Evolutionary conservation across 1,140 invertebrate genomes (phyloP), one percentile per base, ranked within the genome.

Genomic region (Meloidogyne chitwoodi): DNA sequence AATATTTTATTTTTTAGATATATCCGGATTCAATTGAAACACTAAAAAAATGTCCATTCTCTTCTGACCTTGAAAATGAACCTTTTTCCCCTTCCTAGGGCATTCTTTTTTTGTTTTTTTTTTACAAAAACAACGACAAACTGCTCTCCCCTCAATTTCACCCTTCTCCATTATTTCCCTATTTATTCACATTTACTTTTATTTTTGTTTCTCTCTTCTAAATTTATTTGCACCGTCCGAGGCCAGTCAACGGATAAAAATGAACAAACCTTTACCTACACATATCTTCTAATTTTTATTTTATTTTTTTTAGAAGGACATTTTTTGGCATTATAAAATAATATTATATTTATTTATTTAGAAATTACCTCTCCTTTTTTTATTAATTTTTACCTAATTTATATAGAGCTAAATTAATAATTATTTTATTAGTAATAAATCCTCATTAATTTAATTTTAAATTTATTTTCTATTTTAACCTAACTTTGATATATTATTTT

Each of bases 181-280:
- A n/a, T 31, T 24, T 24, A 44, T 19, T 8, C 29, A 61, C 38
- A 71, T 71, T 71, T 71, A 44, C 69, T 26, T 62, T 62, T 62
- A 72, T 73, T 73, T 73, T 73, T 64, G 34, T 64, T 8, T 41
- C 19, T 41, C 4, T 44, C n/a, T 56, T 19, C n/a, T 19, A 56
- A 56, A n/a, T 56, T n/a, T 56, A n/a, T 56, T 56, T 56, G n/a
- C 4, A 56, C 48, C 48, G 48, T 56, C 48, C 48, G 48, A 56
- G 48, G 48, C 19, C 48, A 56, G 48, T 56, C 48, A 56, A 56
- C 19, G 38, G 63, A 31, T 31, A 27, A 65, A 67, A 67, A 24
- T 31, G 38, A 67, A 67, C 29, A 41, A 41, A 41, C 65, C 65
- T 22, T 38, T 66, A 19, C 26, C 6, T 34, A 38, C 8, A 38